Evolutionary conservation across 1,140 invertebrate genomes (phyloP).

Genomic region (Nephotettix cincticeps): DNA sequence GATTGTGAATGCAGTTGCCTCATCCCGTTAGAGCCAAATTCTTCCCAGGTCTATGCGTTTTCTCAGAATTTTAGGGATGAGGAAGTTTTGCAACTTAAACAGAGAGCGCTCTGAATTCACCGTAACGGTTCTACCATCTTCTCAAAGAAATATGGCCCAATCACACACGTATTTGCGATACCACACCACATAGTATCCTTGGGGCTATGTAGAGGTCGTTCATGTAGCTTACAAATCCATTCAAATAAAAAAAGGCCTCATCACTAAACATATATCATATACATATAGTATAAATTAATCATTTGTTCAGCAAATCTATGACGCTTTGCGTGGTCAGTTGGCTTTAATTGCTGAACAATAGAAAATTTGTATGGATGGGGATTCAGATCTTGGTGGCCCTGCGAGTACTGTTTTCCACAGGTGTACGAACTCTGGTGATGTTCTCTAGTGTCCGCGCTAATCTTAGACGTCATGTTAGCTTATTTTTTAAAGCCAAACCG

Average conservation of each 20-base stretch:
- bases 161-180: conserved; percentile 30
- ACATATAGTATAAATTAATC: conserved; percentile 15
- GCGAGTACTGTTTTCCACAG: conserved; percentile 4
- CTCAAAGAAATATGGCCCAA: conserved; percentile 30
- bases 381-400: conserved; percentile 8
- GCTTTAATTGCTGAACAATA: conserved; percentile 31
- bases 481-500: conserved; percentile 30
- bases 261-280: conserved; percentile 21
- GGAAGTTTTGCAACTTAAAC: conserved; percentile 14
- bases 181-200: conserved; percentile 44
- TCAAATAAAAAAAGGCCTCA: conserved; percentile 37
- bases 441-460: not conserved
- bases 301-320: conserved; percentile 29
- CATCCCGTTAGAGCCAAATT: too few relatives aligned
- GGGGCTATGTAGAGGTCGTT: conserved; percentile 43
- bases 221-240: conserved; percentile 44
- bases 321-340: conserved; percentile 18
- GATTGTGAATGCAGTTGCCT: too few relatives aligned
- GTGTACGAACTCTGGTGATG: not conserved
- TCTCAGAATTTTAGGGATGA: conserved; percentile 48
- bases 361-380: conserved; percentile 34
- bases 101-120: conserved; percentile 8
- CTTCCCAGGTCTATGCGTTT: too few relatives aligned
- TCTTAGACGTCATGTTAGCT: conserved; percentile 17
- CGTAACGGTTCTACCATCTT: conserved; percentile 14